A percentile compares a stretch with the other conserved stretches of the same genome.
Conservation (phyloP, 2,113 vertebrate genomes). For the Pollachius pollachius region DNA sequence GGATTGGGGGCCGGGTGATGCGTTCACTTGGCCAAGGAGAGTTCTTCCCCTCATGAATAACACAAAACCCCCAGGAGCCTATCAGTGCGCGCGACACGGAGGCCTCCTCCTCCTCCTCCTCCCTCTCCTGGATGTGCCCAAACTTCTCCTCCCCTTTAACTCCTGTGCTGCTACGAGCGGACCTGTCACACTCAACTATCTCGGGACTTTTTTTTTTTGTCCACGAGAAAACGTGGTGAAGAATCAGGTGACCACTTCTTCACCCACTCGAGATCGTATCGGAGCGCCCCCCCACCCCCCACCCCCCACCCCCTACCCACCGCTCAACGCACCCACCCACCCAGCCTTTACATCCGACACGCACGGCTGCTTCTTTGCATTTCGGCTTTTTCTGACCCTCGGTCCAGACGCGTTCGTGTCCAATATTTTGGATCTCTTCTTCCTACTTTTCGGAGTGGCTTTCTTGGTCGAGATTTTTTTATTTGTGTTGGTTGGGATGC, state of each 20-base stretch:
- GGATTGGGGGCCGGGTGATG: too few relatives aligned
- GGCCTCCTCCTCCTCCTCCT: conserved; percentile 36
- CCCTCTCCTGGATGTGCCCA: conserved; percentile 56
- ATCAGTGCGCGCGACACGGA: conserved; percentile 63
- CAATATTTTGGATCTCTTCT: too few relatives aligned
- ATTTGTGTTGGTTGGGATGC: conserved; percentile 23
- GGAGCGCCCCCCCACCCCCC: conserved; percentile 38
- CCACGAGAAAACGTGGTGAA: conserved; percentile 44
- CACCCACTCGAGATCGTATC: conserved; percentile 42
- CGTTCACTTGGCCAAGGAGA: background rate
- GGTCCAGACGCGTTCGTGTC: too few relatives aligned
- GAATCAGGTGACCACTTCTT: conserved; percentile 47
- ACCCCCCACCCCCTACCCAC: conserved; percentile 16
- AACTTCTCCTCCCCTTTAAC: conserved; percentile 69
- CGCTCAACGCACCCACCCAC: conserved; percentile 13
- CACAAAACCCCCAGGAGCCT: conserved; percentile 74
- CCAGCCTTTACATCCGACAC: conserved; percentile 19
- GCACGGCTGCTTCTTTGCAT: conserved; percentile 8
- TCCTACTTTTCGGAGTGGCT: too few relatives aligned
- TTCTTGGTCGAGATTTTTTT: background rate
- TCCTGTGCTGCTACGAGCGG: conserved; percentile 66
- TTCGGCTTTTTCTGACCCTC: background rate
- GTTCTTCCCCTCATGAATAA: conserved; percentile 71
- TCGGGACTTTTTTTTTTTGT: background rate
- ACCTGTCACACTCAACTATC: conserved; percentile 56